These are phyloP conservation scores for Epistrophella euchroma DNA, from an alignment of 2,888 invertebrate genomes.

Conservation along the genomic window DNA sequence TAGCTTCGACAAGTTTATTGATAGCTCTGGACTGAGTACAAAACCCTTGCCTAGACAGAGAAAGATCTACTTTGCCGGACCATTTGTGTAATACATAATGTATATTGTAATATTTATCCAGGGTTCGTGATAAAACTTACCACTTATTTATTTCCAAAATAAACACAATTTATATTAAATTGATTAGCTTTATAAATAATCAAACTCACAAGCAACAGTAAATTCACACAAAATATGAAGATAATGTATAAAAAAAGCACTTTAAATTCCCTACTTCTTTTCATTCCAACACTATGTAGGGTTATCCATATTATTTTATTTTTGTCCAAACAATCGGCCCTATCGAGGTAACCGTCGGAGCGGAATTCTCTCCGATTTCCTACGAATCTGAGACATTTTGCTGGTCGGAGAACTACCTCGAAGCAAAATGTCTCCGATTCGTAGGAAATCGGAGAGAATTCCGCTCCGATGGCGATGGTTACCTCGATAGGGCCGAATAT, in stretches of 20 bases:
- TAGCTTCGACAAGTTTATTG: constrained; percentile 82
- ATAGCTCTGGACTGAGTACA: constrained; percentile 81
- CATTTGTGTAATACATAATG: constrained; percentile 82
- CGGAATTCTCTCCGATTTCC: no score
- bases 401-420: no score
- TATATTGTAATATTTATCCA: neutral
- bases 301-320: no score
- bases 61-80: constrained; percentile 83
- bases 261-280: neutral
- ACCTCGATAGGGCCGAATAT: no score
- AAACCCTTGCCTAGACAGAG: constrained; percentile 83
- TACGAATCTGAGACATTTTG: no score
- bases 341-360: no score
- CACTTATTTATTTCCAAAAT: constrained; percentile 21
- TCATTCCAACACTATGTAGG: no score
- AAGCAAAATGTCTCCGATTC: no score
- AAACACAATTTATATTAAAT: neutral
- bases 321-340: no score
- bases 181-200: neutral
- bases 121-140: constrained; percentile 4
- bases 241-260: neutral
- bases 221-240: neutral
- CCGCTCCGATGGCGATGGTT: no score
- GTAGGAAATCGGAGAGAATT: no score
- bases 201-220: neutral